Evolutionary conservation across 2,888 invertebrate genomes (phyloP), one percentile per base, ranked within the genome.

Genomic region (Ophion slaviceki): DNA sequence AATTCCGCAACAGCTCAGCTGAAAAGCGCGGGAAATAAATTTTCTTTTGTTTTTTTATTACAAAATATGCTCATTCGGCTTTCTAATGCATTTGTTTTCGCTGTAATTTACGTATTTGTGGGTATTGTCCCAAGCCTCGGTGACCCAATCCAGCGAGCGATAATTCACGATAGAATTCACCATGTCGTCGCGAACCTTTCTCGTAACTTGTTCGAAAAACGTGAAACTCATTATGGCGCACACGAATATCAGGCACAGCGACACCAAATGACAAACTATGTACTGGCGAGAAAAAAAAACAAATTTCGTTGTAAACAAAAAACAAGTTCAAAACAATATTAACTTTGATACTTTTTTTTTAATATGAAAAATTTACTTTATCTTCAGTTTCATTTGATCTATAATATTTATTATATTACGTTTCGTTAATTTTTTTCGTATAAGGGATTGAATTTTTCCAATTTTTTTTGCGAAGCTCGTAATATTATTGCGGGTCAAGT

Each of bases 101-200:
- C 8, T 24, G 36, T 62, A 67, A 77, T 81, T 88, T 87, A 92
- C 92, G 68, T 91, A 91, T 90, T 83, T 88, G 6, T 92, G 92
- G 61, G 92, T 92, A 72, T 91, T 92, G 61, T 92, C 92, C 92
- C 92, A 92, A 57, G 91, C 88, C 76, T 90, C 89, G 57, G 87
- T 89, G 5, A 88, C 90, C 88, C 89, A 90, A 67, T 88, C 86
- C 24, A 87, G 78, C 4, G 88, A 88, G 11, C 87, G 86, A 75
- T 92, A 92, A 77, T 88, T 90, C 11, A 87, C 77, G 24, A 92
- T 90, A 4, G 91, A 84, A 28, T 72, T 81, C 7, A 64, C 57
- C 92, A 92, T 92, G 6, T 92, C 91, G n/a, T 84, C 80, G 2
- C 89, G 89, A 74, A 92, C 82, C 72, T 84, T 90, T 77, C 72